phyloP scores from a whole-genome alignment of 2,797 vertebrate genomes.

The Xenops minutus region DNA sequence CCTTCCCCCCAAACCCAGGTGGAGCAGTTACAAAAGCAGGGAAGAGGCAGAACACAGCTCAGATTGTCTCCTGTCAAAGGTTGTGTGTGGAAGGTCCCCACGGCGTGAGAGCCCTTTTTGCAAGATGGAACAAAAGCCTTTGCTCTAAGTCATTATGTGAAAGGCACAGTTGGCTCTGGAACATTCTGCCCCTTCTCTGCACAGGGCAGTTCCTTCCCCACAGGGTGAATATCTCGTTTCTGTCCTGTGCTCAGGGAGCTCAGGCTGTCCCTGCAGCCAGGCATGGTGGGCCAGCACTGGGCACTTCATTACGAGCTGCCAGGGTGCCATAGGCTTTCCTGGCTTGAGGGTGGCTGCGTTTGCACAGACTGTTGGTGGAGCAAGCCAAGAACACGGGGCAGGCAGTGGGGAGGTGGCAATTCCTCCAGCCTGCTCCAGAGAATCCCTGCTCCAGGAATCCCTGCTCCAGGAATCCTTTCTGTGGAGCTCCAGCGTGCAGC shows the following conservation, averaged over 20 bases:
- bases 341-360: too few relatives aligned
- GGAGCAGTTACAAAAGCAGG: neutral
- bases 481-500: neutral
- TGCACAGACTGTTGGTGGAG: too few relatives aligned
- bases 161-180: neutral
- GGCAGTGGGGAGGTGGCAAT: neutral
- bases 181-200: neutral
- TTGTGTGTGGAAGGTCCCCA: neutral
- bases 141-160: neutral
- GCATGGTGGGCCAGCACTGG: too few relatives aligned
- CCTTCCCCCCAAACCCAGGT: neutral
- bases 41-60: neutral
- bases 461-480: too few relatives aligned
- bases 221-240: neutral
- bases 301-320: too few relatives aligned
- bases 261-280: too few relatives aligned
- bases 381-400: too few relatives aligned
- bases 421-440: neutral
- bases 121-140: neutral
- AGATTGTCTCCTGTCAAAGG: neutral
- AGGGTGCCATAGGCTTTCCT: too few relatives aligned
- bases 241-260: too few relatives aligned
- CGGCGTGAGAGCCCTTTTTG: neutral
- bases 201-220: neutral
- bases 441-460: neutral